phyloP scores from a whole-genome alignment of 2,888 invertebrate genomes.

The Eulithis testata region DNA sequence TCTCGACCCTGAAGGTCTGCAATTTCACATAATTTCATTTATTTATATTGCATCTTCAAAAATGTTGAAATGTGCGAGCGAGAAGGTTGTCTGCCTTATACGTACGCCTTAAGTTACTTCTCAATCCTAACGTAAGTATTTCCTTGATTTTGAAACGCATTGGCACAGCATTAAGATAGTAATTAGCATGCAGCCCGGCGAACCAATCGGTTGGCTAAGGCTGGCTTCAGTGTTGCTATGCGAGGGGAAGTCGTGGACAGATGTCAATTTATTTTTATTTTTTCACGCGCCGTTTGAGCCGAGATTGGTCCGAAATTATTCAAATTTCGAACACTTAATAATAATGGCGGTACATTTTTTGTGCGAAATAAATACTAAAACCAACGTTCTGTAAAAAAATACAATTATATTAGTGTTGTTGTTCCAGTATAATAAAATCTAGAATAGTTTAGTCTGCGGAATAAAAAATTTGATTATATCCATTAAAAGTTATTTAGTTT shows the following conservation, averaged over 20 bases:
- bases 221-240: constrained; percentile 24
- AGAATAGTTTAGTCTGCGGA: too few species aligned
- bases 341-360: constrained; percentile 16
- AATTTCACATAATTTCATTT: too few species aligned
- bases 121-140: too few species aligned
- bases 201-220: not conserved
- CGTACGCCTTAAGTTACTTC: too few species aligned
- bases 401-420: too few species aligned
- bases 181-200: constrained; percentile 7
- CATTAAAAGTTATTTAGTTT: too few species aligned
- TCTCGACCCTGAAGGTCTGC: too few species aligned
- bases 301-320: constrained; percentile 29
- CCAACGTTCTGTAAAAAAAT: not conserved
- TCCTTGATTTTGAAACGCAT: not conserved
- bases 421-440: too few species aligned
- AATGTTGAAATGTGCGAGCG: too few species aligned
- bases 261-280: constrained; percentile 42
- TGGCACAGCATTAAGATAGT: not conserved
- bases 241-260: constrained; percentile 39
- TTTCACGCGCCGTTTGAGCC: constrained; percentile 38
- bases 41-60: too few species aligned
- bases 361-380: not conserved
- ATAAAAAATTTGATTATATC: too few species aligned
- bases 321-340: constrained; percentile 20
- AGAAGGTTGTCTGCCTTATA: too few species aligned